Evolutionary conservation across 2,797 vertebrate species (phyloP), one percentile per base, ranked within the genome.

Genomic region (Chromobotia macracanthus): DNA sequence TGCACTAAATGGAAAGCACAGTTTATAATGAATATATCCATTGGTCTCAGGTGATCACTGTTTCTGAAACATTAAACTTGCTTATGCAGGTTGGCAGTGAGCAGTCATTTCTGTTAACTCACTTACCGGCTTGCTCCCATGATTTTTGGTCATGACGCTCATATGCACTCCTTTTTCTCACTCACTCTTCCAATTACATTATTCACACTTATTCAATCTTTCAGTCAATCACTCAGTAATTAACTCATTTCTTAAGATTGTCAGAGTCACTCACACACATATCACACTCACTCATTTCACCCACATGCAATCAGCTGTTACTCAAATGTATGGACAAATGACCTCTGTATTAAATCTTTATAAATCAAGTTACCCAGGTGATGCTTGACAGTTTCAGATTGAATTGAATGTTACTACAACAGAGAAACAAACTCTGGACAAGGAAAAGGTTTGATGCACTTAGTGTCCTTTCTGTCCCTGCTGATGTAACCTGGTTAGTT

Each of bases 401-500:
- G 1, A 58, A 35, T 23, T 55, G 23, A 44, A 58, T 15, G 50
- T 18, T 13, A 2, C 50, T 38, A 8, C 18, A 8, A 41, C 15
- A 41, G 46, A 23, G 61, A 66, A 41, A 65, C 9, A 9, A 25
- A 15, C 18, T 66, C 50, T 55, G 31, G 19, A 41, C 19, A n/a
- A 10, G 31, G 8, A 44, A 50, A 28, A 75, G 38, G n/a, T 9
- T 15, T 64, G 58, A 53, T 66, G 12, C 55, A 50, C 25, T 72
- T 23, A n/a, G 9, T 38, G 53, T 35, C 28, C 31, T 44, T 53
- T n/a, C 3, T 56, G 53, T 28, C 58, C 61, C 35, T 16, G 16
- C 25, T 79, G 53, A 75, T 77, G 77, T 63, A 76, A 76, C 56
- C 18, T 16, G 38, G 53, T 46, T 44, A 60, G 28, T 61, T 35